These are phyloP conservation scores for Agonum fuliginosum DNA, from an alignment of 2,888 invertebrate species.

Conservation along the genomic window DNA sequence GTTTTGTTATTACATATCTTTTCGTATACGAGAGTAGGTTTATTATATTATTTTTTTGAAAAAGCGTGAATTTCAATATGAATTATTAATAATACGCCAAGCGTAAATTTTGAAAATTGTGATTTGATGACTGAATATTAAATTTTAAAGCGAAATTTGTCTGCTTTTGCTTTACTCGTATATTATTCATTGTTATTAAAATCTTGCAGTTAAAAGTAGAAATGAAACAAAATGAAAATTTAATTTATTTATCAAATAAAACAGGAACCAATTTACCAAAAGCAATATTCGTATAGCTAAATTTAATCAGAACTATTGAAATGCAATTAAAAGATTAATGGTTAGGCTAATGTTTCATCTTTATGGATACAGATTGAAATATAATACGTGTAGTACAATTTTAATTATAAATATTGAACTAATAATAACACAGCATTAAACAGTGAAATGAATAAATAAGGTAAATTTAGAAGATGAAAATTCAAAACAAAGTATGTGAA, in stretches of 20 bases:
- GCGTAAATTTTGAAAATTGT: not conserved
- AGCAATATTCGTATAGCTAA: not conserved
- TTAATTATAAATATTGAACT: too few relatives aligned
- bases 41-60: conserved; percentile 1
- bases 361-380: too few relatives aligned
- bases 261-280: too few relatives aligned
- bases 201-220: not conserved
- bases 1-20: not conserved
- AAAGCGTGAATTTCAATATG: conserved; percentile 1
- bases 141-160: not conserved
- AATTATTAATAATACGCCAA: not conserved
- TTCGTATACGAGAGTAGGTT: too few relatives aligned
- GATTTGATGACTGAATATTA: conserved; percentile 1
- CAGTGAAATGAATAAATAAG: not conserved
- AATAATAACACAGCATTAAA: too few relatives aligned
- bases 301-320: not conserved
- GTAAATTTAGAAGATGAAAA: not conserved
- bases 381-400: too few relatives aligned
- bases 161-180: not conserved
- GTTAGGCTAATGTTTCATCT: too few relatives aligned
- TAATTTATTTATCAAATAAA: too few relatives aligned
- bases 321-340: not conserved
- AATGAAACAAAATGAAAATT: too few relatives aligned
- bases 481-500: not conserved
- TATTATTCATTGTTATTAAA: not conserved